Base-by-base conservation (phyloP, 1,140 invertebrate species). In the Sipha flava region DNA sequence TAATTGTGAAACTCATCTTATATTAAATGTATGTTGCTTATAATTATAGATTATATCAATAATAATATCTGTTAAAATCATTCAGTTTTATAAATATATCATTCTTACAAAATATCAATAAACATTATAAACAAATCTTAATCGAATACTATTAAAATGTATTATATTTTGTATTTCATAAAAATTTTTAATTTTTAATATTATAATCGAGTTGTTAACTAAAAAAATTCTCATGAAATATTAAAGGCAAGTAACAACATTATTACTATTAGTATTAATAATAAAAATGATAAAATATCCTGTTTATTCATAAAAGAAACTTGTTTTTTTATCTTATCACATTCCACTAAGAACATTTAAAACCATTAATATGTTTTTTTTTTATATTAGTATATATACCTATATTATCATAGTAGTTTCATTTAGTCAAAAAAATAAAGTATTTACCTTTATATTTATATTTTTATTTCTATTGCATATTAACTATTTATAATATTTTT, bases 251-350 rank as follows among this genome's bases (percentile, higher is more conserved):
- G 59, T 64, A 34, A 9, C 9, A 64, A 37, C 31, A 21, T 64
- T 64, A 64, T 37, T 37, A 64, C 34, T 64, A n/a, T n/a, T 21
- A 34, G 7, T 29, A 66, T 66, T 66, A 66, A 31, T 34, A 66
- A 66, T 66, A 66, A 66, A 66, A 66, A 40, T 40, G n/a, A 66
- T 66, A 40, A 37, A 12, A 59, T 64, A 40, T 66, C 62, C 62
- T 66, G 31, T 66, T 66, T 66, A 66, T 66, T 66, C 23, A 66
- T 66, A 40, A 66, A 31, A 66, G 62, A 66, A 66, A 66, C 62
- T 66, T 66, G 34, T 66, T 66, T 66, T 62, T 66, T 66, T 66
- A 66, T 66, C 62, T 66, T 66, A 66, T 66, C 62, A 66, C 62
- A 66, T 66, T 66, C 62, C 62, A 66, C 34, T 4, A n/a, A 66